Percentiles rank a stretch among this genome's conserved stretches.
Evolutionary conservation across 2,113 vertebrate genomes (phyloP).

Genomic region (Tupaia tana): DNA sequence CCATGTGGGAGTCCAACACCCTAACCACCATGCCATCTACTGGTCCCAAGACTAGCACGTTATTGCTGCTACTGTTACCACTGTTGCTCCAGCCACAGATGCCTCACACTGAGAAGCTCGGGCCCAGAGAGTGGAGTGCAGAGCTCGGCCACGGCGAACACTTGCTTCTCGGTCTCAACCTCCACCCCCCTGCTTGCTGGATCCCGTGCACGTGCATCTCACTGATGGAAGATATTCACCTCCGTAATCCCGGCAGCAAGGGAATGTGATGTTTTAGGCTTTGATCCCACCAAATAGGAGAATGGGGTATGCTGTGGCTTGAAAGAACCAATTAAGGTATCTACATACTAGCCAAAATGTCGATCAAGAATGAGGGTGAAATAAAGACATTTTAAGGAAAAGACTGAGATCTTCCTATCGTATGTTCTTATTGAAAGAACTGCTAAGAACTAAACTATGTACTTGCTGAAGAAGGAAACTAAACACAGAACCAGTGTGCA

Average conservation of each 20-base stretch:
- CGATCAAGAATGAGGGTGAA: neutral
- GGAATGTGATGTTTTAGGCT: neutral
- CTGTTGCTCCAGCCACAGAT: too few relatives aligned
- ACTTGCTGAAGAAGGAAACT: neutral
- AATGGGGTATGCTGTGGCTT: neutral
- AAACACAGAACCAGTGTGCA: neutral
- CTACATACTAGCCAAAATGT: neutral
- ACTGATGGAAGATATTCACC: neutral
- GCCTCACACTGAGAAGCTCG: neutral
- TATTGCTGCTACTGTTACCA: neutral
- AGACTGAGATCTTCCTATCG: neutral
- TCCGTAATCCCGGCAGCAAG: neutral
- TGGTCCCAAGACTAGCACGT: neutral
- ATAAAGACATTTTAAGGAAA: conserved; percentile 23
- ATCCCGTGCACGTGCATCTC: neutral
- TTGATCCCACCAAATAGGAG: neutral
- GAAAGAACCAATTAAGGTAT: neutral
- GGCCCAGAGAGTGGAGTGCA: neutral
- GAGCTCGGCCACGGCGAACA: neutral
- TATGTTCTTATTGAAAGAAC: neutral
- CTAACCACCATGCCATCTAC: too few relatives aligned
- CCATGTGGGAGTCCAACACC: too few relatives aligned
- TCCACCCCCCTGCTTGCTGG: neutral
- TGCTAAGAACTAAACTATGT: neutral
- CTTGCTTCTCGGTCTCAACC: neutral